Evolutionary conservation across 2,113 vertebrate species (phyloP).

Genomic region (Pionites leucogaster): DNA sequence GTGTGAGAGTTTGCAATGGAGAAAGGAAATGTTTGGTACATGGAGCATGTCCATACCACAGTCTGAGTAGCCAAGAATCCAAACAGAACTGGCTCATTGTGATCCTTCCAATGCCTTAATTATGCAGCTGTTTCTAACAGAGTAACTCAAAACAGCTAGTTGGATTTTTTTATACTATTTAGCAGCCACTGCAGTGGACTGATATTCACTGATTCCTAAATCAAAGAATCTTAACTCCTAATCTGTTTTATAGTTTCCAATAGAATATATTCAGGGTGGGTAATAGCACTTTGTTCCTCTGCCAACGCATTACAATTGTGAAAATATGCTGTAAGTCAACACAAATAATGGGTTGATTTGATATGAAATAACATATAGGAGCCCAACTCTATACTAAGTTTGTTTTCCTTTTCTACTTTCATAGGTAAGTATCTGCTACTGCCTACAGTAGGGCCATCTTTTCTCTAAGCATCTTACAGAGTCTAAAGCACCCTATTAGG

Average conservation of each 20-base stretch:
- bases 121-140: background rate
- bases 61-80: background rate
- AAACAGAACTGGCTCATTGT: background rate
- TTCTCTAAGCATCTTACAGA: background rate
- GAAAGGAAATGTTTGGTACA: background rate
- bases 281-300: background rate
- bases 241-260: background rate
- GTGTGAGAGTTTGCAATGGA: background rate
- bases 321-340: background rate
- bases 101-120: background rate
- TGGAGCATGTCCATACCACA: accelerated
- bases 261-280: background rate
- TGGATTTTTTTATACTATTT: background rate
- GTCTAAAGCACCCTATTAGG: background rate
- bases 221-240: background rate
- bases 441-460: background rate
- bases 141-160: background rate
- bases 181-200: background rate
- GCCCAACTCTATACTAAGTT: background rate
- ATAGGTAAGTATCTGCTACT: background rate
- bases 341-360: background rate
- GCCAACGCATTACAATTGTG: background rate
- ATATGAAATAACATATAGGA: background rate
- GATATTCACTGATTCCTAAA: background rate
- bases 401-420: background rate